Base-by-base conservation (phyloP, 2,797 vertebrate species). In the Chanos chanos region DNA sequence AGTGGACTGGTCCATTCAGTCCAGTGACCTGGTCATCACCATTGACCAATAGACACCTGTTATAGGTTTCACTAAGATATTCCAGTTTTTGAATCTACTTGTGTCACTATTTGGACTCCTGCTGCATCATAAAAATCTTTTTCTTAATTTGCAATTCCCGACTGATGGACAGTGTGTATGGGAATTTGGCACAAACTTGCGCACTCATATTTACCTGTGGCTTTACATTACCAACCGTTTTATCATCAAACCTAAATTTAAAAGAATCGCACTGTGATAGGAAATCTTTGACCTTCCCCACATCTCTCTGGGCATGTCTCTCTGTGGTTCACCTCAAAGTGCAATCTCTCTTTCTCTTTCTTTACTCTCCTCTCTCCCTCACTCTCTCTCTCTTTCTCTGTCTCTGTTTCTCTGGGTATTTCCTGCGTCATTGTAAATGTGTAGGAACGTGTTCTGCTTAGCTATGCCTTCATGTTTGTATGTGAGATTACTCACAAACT, bases 391-490 rank as follows among this genome's bases (percentile, higher is more conserved):
- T n/a, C n/a, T n/a, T n/a, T n/a, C n/a, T 41, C 15, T 37, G 30
- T 21, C 28, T 27, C 45, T 28, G 7, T 28, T 54, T 44, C 36
- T 50, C 36, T 44, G 69, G 70, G 66, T 64, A 67, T 76, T 76
- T 72, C 70, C 70, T 67, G 40, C 34, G 54, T 47, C 44, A 36
- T 58, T 52, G 59, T 45, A 54, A 54, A 63, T 64, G 16, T 22
- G 15, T 21, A 33, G 30, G 41, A 41, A 41, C 63, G 48, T 3
- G 73, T 68, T 81, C 80, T 82, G 82, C 82, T 66, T 41, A 44
- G 70, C 41, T 34, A 70, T 51, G 67, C 65, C 74, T 71, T 61
- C 73, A 76, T 68, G 85, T n/a, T n/a, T n/a, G n/a, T n/a, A n/a
- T n/a, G n/a, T n/a, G n/a, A n/a, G n/a, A n/a, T n/a, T n/a, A n/a